These are phyloP conservation scores for Zaprionus nigranus DNA, from an alignment of 1,140 invertebrate genomes.

Conservation along the genomic window DNA sequence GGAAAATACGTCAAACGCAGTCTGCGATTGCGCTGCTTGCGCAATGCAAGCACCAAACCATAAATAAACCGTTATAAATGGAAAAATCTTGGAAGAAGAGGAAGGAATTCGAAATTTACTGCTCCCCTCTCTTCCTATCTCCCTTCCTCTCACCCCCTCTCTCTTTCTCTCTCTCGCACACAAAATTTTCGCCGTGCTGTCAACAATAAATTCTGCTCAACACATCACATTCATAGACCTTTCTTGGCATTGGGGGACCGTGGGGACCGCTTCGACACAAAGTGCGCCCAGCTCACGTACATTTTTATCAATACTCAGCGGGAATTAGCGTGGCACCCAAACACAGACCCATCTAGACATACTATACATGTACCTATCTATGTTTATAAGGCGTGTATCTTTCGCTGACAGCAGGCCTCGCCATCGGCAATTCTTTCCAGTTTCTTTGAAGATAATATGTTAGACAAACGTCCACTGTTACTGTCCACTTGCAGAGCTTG, in stretches of 20 bases:
- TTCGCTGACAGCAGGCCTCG: neutral
- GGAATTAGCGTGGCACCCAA: slow-evolving; percentile 23
- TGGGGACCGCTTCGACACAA: neutral
- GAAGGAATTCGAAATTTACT: slow-evolving; percentile 7
- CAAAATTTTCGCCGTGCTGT: slow-evolving; percentile 33
- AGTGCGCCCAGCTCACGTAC: slow-evolving; percentile 52
- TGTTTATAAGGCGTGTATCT: neutral
- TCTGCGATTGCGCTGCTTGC: neutral
- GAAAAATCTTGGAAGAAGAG: slow-evolving; percentile 29
- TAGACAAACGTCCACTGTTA: neutral
- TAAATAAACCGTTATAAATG: slow-evolving; percentile 71
- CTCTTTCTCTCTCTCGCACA: neutral
- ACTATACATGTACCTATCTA: neutral
- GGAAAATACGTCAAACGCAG: slow-evolving; percentile 15
- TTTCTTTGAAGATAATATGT: neutral
- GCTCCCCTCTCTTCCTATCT: neutral
- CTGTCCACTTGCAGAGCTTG: neutral
- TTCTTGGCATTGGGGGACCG: neutral
- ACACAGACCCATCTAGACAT: neutral
- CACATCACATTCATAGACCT: slow-evolving; percentile 36
- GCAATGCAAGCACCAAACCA: slow-evolving; percentile 37
- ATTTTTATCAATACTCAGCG: slow-evolving; percentile 60
- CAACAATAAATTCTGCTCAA: slow-evolving; percentile 63
- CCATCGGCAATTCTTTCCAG: neutral
- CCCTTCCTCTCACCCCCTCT: neutral